Evolutionary conservation across 1,140 invertebrate genomes (phyloP), one percentile per base, ranked within the genome.

Genomic region (Lasioglossum albipes): DNA sequence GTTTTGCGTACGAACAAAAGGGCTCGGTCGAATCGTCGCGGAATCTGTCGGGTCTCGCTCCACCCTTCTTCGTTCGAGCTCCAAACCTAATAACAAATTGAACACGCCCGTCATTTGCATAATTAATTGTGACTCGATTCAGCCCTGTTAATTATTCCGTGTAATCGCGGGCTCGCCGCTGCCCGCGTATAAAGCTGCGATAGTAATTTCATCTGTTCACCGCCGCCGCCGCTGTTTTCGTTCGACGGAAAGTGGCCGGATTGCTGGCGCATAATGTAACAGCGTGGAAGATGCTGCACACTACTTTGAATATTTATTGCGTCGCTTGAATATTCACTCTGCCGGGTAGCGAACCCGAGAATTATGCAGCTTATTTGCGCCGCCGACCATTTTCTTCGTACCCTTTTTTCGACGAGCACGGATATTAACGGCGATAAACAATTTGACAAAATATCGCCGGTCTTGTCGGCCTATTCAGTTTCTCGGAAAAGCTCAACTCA

Each of bases 1-100:
- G 22, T n/a, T 20, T 27, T 22, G 42, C 9, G 31, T 0, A 20
- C 45, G 54, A 52, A 9, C 75, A 54, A 77, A 9, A 42, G 36
- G 3, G 9, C 27, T 1, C 41, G 13, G 16, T 18, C 9, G 18
- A 65, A 54, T 62, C 45, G 59, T 27, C 54, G 61, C 64, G 54
- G 18, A 59, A n/a, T n/a, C 7, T 20, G 20, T 65, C 70, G 61
- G 54, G 73, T 66, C 66, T 54, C 69, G 57, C 10, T 16, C 16
- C 49, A 0, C 31, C 22, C 18, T 27, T 27, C 27, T 27, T 27
- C 27, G 1, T 27, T 27, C 42, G 18, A 0, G 59, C 54, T 0
- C 52, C 18, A 62, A 67, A 74, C 67, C 77, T 79, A 74, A 79
- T 79, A 79, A 79, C 77, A 57, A 74, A 79, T 79, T 22, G 70